Base-by-base conservation (phyloP, 2,888 invertebrate species). In the Seira musarum region DNA sequence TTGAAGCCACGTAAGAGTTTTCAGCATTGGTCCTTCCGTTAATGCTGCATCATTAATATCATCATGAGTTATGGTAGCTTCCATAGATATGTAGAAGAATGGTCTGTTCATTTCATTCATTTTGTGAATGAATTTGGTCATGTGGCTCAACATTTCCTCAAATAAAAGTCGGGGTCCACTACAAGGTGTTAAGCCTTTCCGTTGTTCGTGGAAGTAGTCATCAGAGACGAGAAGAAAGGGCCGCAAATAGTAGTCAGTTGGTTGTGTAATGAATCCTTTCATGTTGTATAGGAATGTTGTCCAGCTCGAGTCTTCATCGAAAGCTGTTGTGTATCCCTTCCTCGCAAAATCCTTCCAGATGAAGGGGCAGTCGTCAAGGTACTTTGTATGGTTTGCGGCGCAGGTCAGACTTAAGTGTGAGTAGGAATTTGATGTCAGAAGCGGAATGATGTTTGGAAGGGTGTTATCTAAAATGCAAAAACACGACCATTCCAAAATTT, bases 11-110 rank as follows among this genome's bases (percentile, higher is more conserved):
- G 83, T 83, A 5, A 90, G 84, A 70, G 88, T 88, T 17, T 87
- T 80, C 2, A 87, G 57, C 65, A 89, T 87, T 3, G 87, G 87
- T 0, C 86, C 86, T 81, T 90, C 89, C 0, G 88, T 88, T 61
- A 85, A 88, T 87, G 91, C 91, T 0, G 96, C 94, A 87, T 93
- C 93, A 88, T 96, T 96, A 68, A 96, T 91, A 88, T 92, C 93
- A 88, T 97, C 96, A 88, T 97, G 97, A 1, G 95, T 94, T 87
- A 96, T n/a, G n/a, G 90, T 74, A 94, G 93, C 0, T n/a, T 76
- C 49, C 81, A 72, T 68, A 1, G 60, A 53, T 6, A 76, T 63
- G 19, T 61, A 73, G 40, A 81, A 81, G 61, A 76, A 75, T 24
- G 71, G 30, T 15, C 68, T 35, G 10, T 60, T 67, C 1, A n/a